Base-by-base conservation (phyloP, 2,113 vertebrate genomes). In the Plecturocebus donacophilus region DNA sequence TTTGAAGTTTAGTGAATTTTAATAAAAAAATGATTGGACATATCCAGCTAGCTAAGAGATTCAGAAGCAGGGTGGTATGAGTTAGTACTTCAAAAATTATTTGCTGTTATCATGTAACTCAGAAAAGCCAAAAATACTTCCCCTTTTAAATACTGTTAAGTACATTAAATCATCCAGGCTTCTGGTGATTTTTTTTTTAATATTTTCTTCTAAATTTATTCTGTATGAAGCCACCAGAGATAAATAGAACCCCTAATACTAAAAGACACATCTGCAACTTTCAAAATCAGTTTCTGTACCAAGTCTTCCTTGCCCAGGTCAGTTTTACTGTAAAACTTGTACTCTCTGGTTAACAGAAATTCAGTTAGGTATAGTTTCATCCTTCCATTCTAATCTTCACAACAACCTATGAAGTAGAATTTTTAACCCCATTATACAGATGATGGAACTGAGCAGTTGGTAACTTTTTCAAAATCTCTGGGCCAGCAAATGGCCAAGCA, bases 241-340 rank as follows among this genome's bases (percentile, higher is more conserved):
- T 40, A 97, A 93, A 90, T 17, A 52, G 13, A 88, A 71, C 25
- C 49, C 32, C n/a, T n/a, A 68, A 19, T 25, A 75, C 13, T 19
- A 32, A 45, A 96, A 81, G 32, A 66, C 68, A 93, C n/a, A 96
- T 10, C 38, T 93, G 82, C 4, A 84, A 84, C 52, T 95, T 96
- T 87, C 87, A 91, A 70, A 89, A 75, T 89, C 49, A 86, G 47
- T 95, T 97, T 92, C 81, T 35, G 61, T 87, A 64, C 23, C 5
- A 86, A 25, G 4, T 25, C 3, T 73, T 85, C 76, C 82, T 91
- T 79, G 32, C 49, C 27, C 17, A 47, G 6, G 61, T 85, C 8
- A 19, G 19, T 87, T 88, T 89, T 42, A 96, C 42, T 76, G 4
- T 52, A 93, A 97, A 96, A 73, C 13, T 1, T 52, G 19, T 6